Evolutionary conservation across 2,797 vertebrate genomes (phyloP).

Genomic region (Myotis findleyi): DNA sequence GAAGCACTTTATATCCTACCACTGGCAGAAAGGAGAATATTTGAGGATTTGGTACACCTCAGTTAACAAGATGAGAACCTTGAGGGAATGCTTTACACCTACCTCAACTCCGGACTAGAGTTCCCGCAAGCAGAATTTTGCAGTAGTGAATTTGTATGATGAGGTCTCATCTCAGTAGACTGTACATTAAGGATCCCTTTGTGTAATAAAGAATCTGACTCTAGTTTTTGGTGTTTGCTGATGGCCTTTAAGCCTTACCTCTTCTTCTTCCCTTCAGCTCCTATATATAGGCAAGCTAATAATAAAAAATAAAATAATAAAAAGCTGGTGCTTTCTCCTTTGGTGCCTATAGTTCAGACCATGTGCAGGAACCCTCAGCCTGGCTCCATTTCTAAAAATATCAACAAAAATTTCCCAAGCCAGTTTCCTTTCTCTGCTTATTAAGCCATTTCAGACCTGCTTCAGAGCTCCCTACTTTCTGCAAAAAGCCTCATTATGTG

Average conservation of each 20-base stretch:
- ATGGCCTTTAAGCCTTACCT: background rate
- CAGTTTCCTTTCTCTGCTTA: background rate
- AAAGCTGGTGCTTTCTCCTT: background rate
- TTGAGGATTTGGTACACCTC: background rate
- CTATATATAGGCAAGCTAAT: background rate
- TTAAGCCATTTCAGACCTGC: background rate
- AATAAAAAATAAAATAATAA: background rate
- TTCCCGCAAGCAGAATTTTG: background rate
- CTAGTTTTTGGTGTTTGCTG: background rate
- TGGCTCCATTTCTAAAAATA: background rate
- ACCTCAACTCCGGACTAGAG: background rate
- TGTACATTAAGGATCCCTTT: background rate
- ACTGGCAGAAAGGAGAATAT: background rate
- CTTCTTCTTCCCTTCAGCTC: background rate
- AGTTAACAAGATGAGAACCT: background rate
- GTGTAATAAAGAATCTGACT: background rate
- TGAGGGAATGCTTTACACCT: background rate
- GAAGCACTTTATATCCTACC: background rate
- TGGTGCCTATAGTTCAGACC: background rate
- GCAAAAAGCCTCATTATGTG: background rate
- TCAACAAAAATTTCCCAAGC: background rate
- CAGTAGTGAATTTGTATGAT: background rate
- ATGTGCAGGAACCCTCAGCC: background rate
- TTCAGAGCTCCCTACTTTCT: background rate
- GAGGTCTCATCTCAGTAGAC: background rate